Conservation (phyloP, 2,888 invertebrate species). For the Caenorhabditis angaria region DNA sequence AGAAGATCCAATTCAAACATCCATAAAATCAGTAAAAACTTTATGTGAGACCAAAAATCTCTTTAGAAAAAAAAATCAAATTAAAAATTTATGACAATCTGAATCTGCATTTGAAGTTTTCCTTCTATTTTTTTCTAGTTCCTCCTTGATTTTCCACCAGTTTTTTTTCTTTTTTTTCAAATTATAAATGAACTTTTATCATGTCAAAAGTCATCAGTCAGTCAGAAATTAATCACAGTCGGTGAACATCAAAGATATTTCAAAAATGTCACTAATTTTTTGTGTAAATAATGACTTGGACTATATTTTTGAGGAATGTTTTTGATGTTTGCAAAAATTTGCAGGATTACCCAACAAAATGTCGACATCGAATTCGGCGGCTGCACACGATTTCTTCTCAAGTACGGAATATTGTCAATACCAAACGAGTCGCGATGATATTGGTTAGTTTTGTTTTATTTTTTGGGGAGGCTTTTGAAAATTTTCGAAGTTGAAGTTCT, state of each 20-base stretch:
- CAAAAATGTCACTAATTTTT: background rate
- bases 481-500: background rate
- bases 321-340: no score
- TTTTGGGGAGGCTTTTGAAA: background rate
- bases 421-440: conserved; percentile 34
- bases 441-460: conserved; percentile 29
- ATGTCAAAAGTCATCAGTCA: no score
- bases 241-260: background rate
- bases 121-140: background rate
- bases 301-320: background rate
- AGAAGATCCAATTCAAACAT: no score
- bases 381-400: conserved; percentile 39
- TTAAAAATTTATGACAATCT: background rate
- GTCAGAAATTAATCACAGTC: background rate
- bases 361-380: conserved; percentile 19
- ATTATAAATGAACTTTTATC: no score
- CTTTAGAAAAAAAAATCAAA: no score
- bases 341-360: conserved; percentile 42
- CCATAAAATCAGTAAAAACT: no score
- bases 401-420: conserved; percentile 46
- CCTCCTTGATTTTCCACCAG: background rate
- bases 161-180: conserved; percentile 1
- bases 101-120: background rate
- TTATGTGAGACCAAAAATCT: no score
- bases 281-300: background rate